Evolutionary conservation across 2,888 invertebrate species (phyloP).

Genomic region (Agrotis segetum): DNA sequence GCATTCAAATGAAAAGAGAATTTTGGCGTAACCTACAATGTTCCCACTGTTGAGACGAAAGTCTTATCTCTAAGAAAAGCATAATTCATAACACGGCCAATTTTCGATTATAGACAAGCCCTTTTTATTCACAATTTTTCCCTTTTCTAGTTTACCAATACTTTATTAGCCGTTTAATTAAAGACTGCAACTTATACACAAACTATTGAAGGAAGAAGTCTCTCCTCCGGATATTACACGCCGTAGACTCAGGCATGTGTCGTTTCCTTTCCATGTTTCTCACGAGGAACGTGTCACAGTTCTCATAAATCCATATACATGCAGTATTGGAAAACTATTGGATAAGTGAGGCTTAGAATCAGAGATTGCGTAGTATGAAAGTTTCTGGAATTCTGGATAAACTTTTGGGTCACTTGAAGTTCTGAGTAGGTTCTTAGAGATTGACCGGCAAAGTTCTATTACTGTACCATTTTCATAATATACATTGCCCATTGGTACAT

Average conservation of each 20-base stretch:
- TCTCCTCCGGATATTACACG: constrained; percentile 39
- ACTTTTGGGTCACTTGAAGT: constrained; percentile 29
- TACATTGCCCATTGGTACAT: too few relatives aligned
- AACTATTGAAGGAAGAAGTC: not conserved
- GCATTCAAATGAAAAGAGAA: too few relatives aligned
- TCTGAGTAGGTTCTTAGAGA: constrained; percentile 1
- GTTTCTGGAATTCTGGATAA: constrained; percentile 8
- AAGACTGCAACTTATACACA: not conserved
- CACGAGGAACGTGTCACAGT: constrained; percentile 16
- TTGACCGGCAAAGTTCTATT: not conserved
- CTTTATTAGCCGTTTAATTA: not conserved
- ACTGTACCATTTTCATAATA: too few relatives aligned
- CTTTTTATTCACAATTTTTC: not conserved
- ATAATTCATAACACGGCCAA: not conserved
- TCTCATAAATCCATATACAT: not conserved
- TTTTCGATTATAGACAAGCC: not conserved
- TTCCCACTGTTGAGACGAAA: too few relatives aligned
- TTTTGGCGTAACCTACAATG: too few relatives aligned
- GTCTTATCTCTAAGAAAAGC: too few relatives aligned
- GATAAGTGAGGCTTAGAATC: not conserved
- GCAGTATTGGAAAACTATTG: constrained; percentile 7
- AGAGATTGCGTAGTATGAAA: constrained; percentile 1
- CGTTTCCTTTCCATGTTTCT: constrained; percentile 12
- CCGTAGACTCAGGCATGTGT: constrained; percentile 24
- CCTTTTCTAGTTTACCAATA: not conserved